Percentiles rank a stretch among this genome's conserved stretches.
Evolutionary conservation across 2,113 vertebrate species (phyloP).

Genomic region (Anoplopoma fimbria): DNA sequence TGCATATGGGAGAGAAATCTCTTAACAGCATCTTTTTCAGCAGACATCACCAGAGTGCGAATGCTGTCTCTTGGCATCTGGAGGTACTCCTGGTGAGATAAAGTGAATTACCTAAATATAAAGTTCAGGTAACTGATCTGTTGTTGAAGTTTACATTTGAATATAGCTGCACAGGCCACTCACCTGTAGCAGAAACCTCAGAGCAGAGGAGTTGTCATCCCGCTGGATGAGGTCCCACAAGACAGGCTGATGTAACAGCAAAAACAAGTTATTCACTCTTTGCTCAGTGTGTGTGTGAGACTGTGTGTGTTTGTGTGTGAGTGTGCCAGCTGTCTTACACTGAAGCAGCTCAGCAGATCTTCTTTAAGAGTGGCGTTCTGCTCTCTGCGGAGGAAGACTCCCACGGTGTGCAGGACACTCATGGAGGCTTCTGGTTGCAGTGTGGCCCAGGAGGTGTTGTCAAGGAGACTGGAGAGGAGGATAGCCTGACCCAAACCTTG

Average conservation of each 20-base stretch:
- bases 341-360: slow-evolving; percentile 91
- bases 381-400: slow-evolving; percentile 85
- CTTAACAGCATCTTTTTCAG: slow-evolving; percentile 87
- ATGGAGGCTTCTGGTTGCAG: slow-evolving; percentile 83
- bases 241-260: slow-evolving; percentile 81
- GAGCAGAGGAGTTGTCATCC: slow-evolving; percentile 84
- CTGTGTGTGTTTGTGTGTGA: slow-evolving; percentile 8
- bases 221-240: slow-evolving; percentile 89
- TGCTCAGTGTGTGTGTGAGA: neutral
- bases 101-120: slow-evolving; percentile 1
- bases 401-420: slow-evolving; percentile 87
- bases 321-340: slow-evolving; percentile 80
- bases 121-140: neutral
- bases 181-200: slow-evolving; percentile 89
- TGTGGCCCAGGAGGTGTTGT: slow-evolving; percentile 88
- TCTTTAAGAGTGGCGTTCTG: slow-evolving; percentile 81
- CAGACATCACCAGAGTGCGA: slow-evolving; percentile 87
- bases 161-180: slow-evolving; percentile 25
- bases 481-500: slow-evolving; percentile 89
- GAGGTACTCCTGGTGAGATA: slow-evolving; percentile 84
- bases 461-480: slow-evolving; percentile 90
- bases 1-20: slow-evolving; percentile 88
- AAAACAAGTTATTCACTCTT: slow-evolving; percentile 43
- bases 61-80: slow-evolving; percentile 88
- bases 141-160: slow-evolving; percentile 1